A percentile compares a stretch with the other conserved stretches of the same genome.
Conservation (phyloP, 2,797 vertebrate species). For the Chaenodraco wilsoni region DNA sequence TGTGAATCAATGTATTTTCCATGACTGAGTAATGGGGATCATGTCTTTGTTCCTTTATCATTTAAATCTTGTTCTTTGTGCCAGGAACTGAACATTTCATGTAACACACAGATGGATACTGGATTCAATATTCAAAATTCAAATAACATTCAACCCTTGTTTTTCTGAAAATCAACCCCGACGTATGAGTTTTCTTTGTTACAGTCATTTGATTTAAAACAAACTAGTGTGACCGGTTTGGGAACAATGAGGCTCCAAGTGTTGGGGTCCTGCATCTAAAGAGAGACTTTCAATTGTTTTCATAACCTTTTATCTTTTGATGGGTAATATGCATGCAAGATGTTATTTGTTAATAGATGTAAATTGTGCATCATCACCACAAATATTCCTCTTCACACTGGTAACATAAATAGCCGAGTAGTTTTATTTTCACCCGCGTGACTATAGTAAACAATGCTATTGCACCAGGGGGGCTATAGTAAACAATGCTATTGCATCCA, state of each 20-base stretch:
- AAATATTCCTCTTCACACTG: not conserved
- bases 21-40: not conserved
- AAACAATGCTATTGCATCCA: no score
- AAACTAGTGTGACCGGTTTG: constrained; percentile 5
- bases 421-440: no score
- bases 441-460: no score
- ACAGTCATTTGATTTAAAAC: not conserved
- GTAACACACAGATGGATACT: not conserved
- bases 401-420: constrained; percentile 20
- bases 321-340: constrained; percentile 4
- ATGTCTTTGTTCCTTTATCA: not conserved
- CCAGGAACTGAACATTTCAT: not conserved
- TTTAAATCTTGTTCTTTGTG: not conserved
- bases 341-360: constrained; percentile 3
- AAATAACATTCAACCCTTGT: not conserved
- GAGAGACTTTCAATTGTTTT: not conserved
- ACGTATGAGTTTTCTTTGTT: not conserved
- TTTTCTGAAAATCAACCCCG: not conserved
- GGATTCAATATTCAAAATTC: constrained; percentile 6
- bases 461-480: rapidly evolving
- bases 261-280: not conserved
- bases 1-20: not conserved
- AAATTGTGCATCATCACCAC: not conserved
- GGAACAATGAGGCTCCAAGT: not conserved
- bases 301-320: not conserved